Evolutionary conservation across 2,113 vertebrate species (phyloP).

Genomic region (Megalops atlanticus): DNA sequence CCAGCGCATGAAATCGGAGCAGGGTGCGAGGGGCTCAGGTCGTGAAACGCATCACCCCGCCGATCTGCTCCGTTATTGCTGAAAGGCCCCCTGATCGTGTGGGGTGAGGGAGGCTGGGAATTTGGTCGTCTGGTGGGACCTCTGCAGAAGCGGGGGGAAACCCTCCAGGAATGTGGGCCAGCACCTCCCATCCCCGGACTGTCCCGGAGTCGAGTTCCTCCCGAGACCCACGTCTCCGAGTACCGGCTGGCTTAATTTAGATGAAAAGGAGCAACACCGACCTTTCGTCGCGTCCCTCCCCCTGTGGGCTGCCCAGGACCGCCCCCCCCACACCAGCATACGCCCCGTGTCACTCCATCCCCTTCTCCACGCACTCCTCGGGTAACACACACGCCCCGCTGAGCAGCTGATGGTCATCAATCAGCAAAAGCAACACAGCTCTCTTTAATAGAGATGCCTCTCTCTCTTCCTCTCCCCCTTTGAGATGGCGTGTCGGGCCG

Average conservation of each 20-base stretch:
- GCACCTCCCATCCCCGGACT: background rate
- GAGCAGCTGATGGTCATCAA: constrained; percentile 53
- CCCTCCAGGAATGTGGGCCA: background rate
- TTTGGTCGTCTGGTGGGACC: background rate
- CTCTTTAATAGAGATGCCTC: background rate
- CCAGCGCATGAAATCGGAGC: background rate
- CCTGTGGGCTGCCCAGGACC: background rate
- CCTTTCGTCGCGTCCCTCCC: background rate
- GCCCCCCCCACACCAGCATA: no score
- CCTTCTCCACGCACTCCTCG: constrained; percentile 31
- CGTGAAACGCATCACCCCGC: background rate
- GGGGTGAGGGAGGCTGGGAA: no score
- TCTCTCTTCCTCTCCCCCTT: background rate
- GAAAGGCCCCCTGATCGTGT: no score
- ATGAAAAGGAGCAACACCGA: background rate
- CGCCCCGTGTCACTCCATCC: constrained; percentile 1
- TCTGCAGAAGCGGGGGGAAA: background rate
- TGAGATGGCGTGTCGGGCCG: background rate
- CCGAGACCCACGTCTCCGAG: background rate
- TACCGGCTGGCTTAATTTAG: background rate
- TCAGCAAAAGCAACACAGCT: constrained; percentile 16
- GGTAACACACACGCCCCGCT: constrained; percentile 44
- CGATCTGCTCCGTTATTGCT: background rate
- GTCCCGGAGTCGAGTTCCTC: background rate
- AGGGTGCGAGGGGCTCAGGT: background rate